Evolutionary conservation across 2,888 invertebrate species (phyloP).

Genomic region (Quadroppia sp.): DNA sequence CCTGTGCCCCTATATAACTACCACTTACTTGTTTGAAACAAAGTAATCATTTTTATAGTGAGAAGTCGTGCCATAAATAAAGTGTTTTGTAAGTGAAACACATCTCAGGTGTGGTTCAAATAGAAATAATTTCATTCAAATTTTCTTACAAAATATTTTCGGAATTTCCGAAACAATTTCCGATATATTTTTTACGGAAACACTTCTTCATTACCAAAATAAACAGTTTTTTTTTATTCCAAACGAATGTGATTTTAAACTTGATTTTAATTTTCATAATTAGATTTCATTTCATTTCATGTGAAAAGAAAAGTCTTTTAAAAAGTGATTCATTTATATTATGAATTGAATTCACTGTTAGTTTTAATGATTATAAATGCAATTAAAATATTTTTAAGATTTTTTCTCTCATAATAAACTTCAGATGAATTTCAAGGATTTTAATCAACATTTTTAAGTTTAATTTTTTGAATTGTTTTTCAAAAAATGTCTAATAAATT

Average conservation of each 20-base stretch:
- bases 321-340: background rate
- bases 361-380: background rate
- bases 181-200: background rate
- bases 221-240: background rate
- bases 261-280: slow-evolving; percentile 15
- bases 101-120: background rate
- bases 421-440: background rate
- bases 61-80: slow-evolving; percentile 3
- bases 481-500: no score
- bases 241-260: background rate
- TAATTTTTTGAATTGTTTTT: background rate
- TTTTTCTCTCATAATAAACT: background rate
- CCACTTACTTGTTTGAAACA: background rate
- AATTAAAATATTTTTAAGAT: background rate
- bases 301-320: background rate
- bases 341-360: background rate
- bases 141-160: background rate
- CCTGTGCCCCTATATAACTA: background rate
- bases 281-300: background rate
- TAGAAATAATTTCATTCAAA: background rate
- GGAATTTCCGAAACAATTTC: background rate
- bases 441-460: background rate
- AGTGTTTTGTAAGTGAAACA: background rate
- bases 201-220: background rate
- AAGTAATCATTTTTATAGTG: background rate